Evolutionary conservation across 2,888 invertebrate genomes (phyloP), one percentile per base, ranked within the genome.

Genomic region (Hypena proboscidalis): DNA sequence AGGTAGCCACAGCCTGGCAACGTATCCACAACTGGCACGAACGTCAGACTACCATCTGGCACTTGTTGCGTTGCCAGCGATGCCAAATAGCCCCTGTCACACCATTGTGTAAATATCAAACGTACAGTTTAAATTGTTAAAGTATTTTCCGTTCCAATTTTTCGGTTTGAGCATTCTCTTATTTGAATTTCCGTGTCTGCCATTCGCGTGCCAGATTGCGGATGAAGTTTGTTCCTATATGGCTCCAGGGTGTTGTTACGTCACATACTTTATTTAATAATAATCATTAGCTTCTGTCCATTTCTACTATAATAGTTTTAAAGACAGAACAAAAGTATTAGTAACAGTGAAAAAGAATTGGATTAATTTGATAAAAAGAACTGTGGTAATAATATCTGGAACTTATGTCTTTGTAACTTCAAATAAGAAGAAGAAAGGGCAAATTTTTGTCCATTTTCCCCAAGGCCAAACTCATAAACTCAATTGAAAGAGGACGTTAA

Each of bases 21-120:
- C 46, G 48, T 54, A 45, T 48, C 55, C 59, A 59, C 53, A 53
- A 58, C 54, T 65, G 60, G 65, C 71, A 66, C 65, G 60, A 58
- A 63, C 35, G 45, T 63, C 63, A 62, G 60, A 57, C 34, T 44
- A 10, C 37, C 56, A 65, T 59, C 52, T 64, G 52, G 66, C 56
- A 79, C 79, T 79, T 79, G 79, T 79, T 79, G 79, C 74, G 14
- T 52, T 58, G 43, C 34, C 55, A 53, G 26, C 45, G 38, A 26
- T 73, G 66, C 66, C 70, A 77, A 74, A 68, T 60, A 61, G 37
- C 17, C 25, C 30, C 29, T 43, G 40, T 42, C 46, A 30, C 26
- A 25, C n/a, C 38, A 34, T 30, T 46, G 31, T 49, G 40, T 50
- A 57, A 64, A 69, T 59, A 57, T 42, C 36, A 47, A 62, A 53